These are phyloP conservation scores for Oceanites oceanicus DNA, from an alignment of 2,113 vertebrate species.

Conservation along the genomic window DNA sequence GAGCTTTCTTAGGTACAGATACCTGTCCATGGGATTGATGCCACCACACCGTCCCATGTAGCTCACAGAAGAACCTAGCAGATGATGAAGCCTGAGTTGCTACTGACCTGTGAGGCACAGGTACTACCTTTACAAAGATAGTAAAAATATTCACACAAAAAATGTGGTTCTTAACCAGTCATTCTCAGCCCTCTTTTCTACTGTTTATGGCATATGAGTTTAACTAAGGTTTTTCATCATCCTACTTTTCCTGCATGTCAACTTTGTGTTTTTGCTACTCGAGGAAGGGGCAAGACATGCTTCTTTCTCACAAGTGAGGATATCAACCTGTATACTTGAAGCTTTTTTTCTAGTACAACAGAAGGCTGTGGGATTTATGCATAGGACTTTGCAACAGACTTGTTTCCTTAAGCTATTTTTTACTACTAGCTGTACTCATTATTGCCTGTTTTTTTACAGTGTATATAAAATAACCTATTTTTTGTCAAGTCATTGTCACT, in stretches of 20 bases:
- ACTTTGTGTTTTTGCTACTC: background rate
- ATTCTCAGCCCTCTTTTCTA: background rate
- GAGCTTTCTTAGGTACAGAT: background rate
- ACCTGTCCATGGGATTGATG: background rate
- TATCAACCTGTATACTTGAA: background rate
- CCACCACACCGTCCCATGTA: background rate
- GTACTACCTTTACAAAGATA: background rate
- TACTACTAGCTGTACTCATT: background rate
- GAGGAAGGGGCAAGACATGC: background rate
- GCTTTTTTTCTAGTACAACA: background rate
- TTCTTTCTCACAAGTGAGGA: background rate
- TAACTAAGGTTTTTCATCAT: background rate
- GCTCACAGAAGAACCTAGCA: background rate
- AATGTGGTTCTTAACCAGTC: background rate
- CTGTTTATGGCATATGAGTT: background rate
- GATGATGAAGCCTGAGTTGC: background rate
- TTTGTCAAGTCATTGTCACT: slow-evolving; percentile 14
- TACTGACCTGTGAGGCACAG: background rate
- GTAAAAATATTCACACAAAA: background rate
- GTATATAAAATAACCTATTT: background rate
- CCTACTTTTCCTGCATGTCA: background rate
- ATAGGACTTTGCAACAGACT: background rate
- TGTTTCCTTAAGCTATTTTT: background rate
- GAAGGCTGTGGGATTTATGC: background rate
- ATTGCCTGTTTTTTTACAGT: background rate